A percentile compares a stretch with the other conserved stretches of the same genome.
Conservation (phyloP, 2,113 vertebrate species). For the Cyprinodon brontotheroides region DNA sequence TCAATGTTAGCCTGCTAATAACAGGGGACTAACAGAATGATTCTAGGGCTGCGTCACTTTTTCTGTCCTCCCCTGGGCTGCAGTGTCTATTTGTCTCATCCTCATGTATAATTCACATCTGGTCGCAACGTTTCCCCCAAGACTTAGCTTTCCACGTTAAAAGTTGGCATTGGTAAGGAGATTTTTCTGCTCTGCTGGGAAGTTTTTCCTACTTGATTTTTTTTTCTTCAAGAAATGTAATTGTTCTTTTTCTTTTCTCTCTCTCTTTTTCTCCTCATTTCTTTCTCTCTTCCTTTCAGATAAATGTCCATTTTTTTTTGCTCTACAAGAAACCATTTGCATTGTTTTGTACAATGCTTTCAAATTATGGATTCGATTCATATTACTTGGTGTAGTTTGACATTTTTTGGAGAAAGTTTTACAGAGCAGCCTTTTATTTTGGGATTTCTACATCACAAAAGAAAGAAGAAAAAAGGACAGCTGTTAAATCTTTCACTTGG, state of each 20-base stretch:
- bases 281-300: conserved; percentile 38
- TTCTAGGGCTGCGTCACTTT: conserved; percentile 21
- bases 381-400: too few species aligned
- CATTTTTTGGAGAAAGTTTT: too few species aligned
- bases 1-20: conserved; percentile 8
- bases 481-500: too few species aligned
- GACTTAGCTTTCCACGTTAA: conserved; percentile 37
- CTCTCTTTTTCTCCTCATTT: conserved; percentile 27
- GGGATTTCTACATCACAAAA: too few species aligned
- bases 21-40: conserved; percentile 11
- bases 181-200: conserved; percentile 13
- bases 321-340: too few species aligned
- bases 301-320: too few species aligned
- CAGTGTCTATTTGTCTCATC: conserved; percentile 56
- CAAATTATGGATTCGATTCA: too few species aligned
- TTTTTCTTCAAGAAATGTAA: conserved; percentile 17
- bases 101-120: conserved; percentile 70
- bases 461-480: too few species aligned
- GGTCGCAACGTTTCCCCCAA: conserved; percentile 46
- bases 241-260: conserved; percentile 18
- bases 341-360: too few species aligned
- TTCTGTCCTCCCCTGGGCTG: conserved; percentile 33
- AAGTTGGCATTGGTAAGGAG: conserved; percentile 23
- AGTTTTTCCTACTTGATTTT: not conserved
- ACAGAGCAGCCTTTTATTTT: too few species aligned